Percentiles rank a stretch among this genome's conserved stretches.
Conservation (phyloP, 1,140 invertebrate species). For the Drosophila sulfurigaster region DNA sequence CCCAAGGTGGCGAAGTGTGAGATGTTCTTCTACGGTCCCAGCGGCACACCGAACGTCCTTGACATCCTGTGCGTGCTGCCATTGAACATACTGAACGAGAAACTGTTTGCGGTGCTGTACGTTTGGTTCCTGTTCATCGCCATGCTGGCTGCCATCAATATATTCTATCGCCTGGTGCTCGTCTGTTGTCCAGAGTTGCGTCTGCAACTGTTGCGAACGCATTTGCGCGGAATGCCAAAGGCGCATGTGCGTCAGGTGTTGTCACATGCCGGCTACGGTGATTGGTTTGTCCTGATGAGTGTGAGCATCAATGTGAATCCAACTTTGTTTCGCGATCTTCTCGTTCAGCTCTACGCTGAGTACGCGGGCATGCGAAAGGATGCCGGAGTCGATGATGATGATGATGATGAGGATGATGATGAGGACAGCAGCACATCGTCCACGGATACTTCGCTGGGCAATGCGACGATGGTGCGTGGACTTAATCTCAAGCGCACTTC, state of each 20-base stretch:
- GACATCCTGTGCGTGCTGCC: constrained; percentile 91
- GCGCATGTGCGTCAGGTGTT: constrained; percentile 57
- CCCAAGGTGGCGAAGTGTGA: constrained; percentile 92
- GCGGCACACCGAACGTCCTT: constrained; percentile 87
- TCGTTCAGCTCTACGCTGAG: constrained; percentile 62
- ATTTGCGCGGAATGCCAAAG: constrained; percentile 73
- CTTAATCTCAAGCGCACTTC: constrained; percentile 30
- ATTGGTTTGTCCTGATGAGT: constrained; percentile 89
- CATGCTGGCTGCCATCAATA: constrained; percentile 87
- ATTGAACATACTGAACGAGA: constrained; percentile 92
- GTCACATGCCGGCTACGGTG: constrained; percentile 85
- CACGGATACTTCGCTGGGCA: not conserved
- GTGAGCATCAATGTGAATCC: constrained; percentile 90
- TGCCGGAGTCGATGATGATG: not conserved
- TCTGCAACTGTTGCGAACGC: constrained; percentile 86
- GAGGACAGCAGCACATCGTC: not conserved
- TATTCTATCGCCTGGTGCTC: constrained; percentile 86
- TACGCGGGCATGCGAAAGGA: not conserved
- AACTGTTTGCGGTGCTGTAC: constrained; percentile 91
- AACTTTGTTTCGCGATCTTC: constrained; percentile 86
- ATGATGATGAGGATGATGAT: not conserved
- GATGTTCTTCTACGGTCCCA: constrained; percentile 88
- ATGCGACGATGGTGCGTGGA: constrained; percentile 5
- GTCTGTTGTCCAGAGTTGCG: constrained; percentile 69
- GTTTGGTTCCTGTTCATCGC: constrained; percentile 92